Conservation (phyloP, 2,113 vertebrate genomes). For the Numida meleagris region DNA sequence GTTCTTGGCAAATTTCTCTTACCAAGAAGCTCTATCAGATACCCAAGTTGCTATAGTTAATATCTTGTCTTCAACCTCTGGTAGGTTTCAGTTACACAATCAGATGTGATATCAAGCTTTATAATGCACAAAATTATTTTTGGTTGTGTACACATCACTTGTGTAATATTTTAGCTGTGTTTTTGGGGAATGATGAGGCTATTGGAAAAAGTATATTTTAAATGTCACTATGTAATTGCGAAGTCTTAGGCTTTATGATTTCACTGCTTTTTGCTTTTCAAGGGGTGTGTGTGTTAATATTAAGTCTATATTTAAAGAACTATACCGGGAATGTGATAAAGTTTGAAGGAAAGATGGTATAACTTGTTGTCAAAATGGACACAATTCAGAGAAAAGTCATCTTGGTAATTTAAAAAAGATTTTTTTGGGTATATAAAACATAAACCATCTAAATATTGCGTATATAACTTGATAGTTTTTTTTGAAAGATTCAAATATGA, state of each 20-base stretch:
- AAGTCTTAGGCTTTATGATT: not conserved
- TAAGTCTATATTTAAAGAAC: not conserved
- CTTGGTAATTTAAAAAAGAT: not conserved
- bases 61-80: constrained; percentile 95
- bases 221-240: not conserved
- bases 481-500: not conserved
- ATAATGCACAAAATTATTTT: not conserved
- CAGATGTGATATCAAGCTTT: not conserved
- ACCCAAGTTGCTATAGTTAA: constrained; percentile 95
- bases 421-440: not conserved
- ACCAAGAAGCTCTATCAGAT: constrained; percentile 94
- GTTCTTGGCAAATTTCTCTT: constrained; percentile 97
- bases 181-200: not conserved
- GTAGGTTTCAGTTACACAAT: constrained; percentile 73
- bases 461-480: not conserved
- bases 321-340: not conserved
- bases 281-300: not conserved
- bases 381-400: not conserved
- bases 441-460: not conserved
- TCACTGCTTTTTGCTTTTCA: not conserved
- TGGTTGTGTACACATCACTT: not conserved
- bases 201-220: not conserved
- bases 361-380: not conserved
- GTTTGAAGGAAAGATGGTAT: not conserved
- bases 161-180: not conserved